Conservation (phyloP, 2,797 vertebrate genomes). For the Gambusia yucatana region DNA sequence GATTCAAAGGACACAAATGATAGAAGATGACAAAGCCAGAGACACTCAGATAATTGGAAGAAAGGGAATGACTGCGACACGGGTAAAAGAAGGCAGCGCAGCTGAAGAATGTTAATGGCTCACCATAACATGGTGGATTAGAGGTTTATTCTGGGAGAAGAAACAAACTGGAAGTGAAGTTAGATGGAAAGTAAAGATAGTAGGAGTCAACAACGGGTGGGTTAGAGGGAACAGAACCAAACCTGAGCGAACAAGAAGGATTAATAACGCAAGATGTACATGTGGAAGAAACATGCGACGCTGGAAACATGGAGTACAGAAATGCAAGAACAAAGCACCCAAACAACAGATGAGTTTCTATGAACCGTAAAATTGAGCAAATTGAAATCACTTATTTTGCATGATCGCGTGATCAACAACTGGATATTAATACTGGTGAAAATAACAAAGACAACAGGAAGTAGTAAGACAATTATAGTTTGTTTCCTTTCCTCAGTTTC, state of each 20-base stretch:
- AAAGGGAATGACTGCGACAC: conserved; percentile 1
- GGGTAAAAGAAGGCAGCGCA: background rate
- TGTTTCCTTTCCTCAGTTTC: background rate
- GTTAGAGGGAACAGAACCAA: background rate
- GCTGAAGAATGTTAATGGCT: conserved; percentile 5
- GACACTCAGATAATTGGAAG: conserved; percentile 14
- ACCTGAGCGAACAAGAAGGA: background rate
- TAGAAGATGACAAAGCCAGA: conserved; percentile 26
- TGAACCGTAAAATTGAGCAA: no score
- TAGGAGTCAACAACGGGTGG: background rate
- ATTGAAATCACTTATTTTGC: no score
- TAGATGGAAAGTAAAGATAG: background rate
- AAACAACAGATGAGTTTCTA: no score
- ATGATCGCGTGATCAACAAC: no score
- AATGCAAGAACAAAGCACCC: background rate
- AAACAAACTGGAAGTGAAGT: background rate
- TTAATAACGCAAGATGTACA: background rate
- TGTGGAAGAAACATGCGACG: background rate
- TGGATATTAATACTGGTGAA: no score
- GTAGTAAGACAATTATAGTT: background rate
- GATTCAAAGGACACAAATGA: conserved; percentile 39
- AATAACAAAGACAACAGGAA: no score
- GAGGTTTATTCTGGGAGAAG: conserved; percentile 4
- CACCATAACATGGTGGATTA: background rate
- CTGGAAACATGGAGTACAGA: background rate